Base-by-base conservation (phyloP, 2,113 vertebrate genomes). In the Nerophis lumbriciformis region DNA sequence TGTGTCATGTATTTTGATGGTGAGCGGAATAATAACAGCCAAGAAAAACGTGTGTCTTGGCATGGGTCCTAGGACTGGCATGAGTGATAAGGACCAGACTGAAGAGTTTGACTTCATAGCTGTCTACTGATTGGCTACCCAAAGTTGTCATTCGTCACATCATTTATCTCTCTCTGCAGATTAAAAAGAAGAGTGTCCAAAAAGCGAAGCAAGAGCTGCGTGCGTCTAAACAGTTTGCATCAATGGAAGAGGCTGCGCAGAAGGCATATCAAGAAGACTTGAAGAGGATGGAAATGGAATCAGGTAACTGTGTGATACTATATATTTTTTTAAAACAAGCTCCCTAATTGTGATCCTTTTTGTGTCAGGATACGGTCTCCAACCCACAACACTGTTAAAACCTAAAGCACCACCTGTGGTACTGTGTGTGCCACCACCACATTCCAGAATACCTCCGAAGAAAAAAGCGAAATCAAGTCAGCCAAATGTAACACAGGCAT, bases 241-340 rank as follows among this genome's bases (percentile, higher is more conserved):
- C 93, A 15, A 98, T 99, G 95, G 97, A 99, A 76, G 94, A 94
- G 70, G 97, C 96, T 57, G 97, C 95, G 8, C 70, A 91, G 73
- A 97, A 94, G 80, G 95, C 95, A 0, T 98, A 97, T 72, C 82
- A 98, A 79, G 93, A 97, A 71, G 96, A 98, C 79, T 82, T 98
- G 83, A 97, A 96, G 88, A 92, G 95, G 64, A 92, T 99, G 81
- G 92, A 93, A 53, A 90, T 93, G 72, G 92, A 93, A 70, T 73
- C 89, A 77, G 88, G 92, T 84, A 68, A 39, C 3, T 28, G 7
- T 42, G 37, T 8, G 11, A n/a, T 8, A 44, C 38, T 52, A 59
- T 19, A 28, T 28, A 28, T 28, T 28, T 28, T 28, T 28, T 28
- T 3, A 28, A 8, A 28, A 28, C 44, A 59, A 21, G 4, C 15